phyloP scores from a whole-genome alignment of 2,888 invertebrate species.

The Meteorus colon region DNA sequence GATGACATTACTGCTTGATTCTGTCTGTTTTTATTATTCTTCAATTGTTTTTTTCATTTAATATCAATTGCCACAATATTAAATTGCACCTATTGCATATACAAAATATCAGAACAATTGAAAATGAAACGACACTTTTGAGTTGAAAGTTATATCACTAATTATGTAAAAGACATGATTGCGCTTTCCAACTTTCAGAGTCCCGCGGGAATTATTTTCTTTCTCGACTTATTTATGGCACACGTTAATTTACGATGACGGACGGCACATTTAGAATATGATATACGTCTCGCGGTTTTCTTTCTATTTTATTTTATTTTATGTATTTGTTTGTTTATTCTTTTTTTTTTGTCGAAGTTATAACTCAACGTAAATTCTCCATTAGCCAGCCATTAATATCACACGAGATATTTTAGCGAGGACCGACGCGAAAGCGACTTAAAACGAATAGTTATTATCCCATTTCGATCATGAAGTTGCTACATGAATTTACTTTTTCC shows the following conservation, averaged over 20 bases:
- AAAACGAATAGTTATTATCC: constrained; percentile 35
- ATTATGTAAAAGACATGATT: constrained; percentile 31
- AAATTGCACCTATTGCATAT: neutral
- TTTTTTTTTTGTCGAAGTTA: constrained; percentile 12
- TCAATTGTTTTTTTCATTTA: constrained; percentile 8
- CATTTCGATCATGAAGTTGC: constrained; percentile 16
- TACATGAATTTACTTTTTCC: constrained; percentile 12
- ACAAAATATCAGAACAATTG: constrained; percentile 42
- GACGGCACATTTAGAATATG: constrained; percentile 40
- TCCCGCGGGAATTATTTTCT: constrained; percentile 24
- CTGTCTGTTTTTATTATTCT: constrained; percentile 17
- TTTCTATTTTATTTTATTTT: constrained; percentile 33
- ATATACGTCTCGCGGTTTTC: constrained; percentile 38
- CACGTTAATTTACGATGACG: constrained; percentile 31
- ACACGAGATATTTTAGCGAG: constrained; percentile 48
- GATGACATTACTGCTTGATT: neutral
- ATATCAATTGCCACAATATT: constrained; percentile 21
- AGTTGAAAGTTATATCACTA: neutral
- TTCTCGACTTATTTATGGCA: constrained; percentile 38
- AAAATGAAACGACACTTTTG: neutral
- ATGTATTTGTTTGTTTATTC: constrained; percentile 39
- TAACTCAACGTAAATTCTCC: constrained; percentile 37
- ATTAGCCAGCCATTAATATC: constrained; percentile 37
- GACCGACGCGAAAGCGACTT: constrained; percentile 48
- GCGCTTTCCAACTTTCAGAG: constrained; percentile 26